A percentile compares a stretch with the other conserved stretches of the same genome.
Conservation (phyloP, 1,140 invertebrate species). For the Phocides pigmalion region DNA sequence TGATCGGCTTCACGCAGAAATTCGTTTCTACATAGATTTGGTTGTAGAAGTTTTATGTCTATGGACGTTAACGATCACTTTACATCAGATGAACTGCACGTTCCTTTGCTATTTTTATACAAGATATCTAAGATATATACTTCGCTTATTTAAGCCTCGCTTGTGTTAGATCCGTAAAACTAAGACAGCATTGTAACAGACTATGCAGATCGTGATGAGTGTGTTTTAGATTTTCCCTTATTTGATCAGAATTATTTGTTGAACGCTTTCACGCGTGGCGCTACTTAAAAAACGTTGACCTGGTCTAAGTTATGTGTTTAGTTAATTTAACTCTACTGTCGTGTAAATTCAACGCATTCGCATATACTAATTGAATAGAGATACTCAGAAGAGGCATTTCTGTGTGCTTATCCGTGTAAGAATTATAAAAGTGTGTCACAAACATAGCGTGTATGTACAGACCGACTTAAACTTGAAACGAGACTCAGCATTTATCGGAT, state of each 20-base stretch:
- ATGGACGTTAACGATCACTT: no score
- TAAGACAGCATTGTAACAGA: neutral
- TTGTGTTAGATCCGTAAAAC: neutral
- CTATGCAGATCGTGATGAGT: neutral
- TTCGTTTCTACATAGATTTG: no score
- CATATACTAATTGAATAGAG: conserved; percentile 35
- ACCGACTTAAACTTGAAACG: neutral
- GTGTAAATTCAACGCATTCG: conserved; percentile 33
- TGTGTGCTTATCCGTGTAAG: conserved; percentile 43
- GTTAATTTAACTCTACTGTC: conserved; percentile 50
- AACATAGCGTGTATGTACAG: conserved; percentile 48
- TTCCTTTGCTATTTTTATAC: no score
- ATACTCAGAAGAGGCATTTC: conserved; percentile 33
- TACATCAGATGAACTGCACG: no score
- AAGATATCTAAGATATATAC: neutral
- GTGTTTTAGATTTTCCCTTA: conserved; percentile 54
- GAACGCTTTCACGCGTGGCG: conserved; percentile 64
- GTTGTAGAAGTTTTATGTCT: no score
- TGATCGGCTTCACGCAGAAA: no score
- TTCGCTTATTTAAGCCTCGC: neutral
- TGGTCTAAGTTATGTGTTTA: conserved; percentile 51
- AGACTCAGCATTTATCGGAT: conserved; percentile 25
- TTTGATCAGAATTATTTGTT: conserved; percentile 67
- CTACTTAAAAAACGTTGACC: conserved; percentile 70
- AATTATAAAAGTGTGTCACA: conserved; percentile 59